Evolutionary conservation across 2,888 invertebrate genomes (phyloP).

Genomic region (Ypsolopha sequella): DNA sequence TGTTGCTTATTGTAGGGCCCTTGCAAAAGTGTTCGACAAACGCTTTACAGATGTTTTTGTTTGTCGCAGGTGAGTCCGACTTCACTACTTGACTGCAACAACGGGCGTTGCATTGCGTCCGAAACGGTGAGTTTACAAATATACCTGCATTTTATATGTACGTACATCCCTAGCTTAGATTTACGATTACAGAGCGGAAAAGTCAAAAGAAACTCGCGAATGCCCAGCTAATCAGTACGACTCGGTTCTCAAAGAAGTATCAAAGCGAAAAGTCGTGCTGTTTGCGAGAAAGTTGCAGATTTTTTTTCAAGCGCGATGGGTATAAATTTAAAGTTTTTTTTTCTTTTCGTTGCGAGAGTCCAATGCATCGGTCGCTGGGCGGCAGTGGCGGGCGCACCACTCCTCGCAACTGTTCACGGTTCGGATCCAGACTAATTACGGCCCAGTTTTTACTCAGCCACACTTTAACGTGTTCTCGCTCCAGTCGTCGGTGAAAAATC

Average conservation of each 20-base stretch:
- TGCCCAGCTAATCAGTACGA: constrained; percentile 47
- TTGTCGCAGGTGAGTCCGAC: constrained; percentile 65
- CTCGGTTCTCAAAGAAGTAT: constrained; percentile 49
- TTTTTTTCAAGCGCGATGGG: background rate
- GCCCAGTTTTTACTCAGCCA: constrained; percentile 34
- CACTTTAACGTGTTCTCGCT: constrained; percentile 30
- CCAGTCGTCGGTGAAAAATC: constrained; percentile 27
- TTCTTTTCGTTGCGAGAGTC: constrained; percentile 3
- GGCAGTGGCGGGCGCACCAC: constrained; percentile 19
- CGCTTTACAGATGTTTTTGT: constrained; percentile 11
- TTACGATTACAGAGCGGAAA: background rate
- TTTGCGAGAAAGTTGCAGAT: background rate
- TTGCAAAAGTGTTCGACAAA: too few species aligned
- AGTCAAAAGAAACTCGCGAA: constrained; percentile 29
- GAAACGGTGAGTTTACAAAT: constrained; percentile 53
- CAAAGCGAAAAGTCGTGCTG: constrained; percentile 29
- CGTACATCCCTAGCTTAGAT: background rate
- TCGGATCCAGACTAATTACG: constrained; percentile 56
- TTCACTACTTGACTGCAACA: constrained; percentile 70
- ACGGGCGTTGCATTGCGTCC: constrained; percentile 68
- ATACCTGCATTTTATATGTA: constrained; percentile 5
- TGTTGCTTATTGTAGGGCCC: too few species aligned
- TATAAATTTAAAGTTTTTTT: constrained; percentile 14
- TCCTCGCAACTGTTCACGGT: constrained; percentile 43
- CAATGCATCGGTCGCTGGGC: constrained; percentile 18